Base-by-base conservation (phyloP, 2,797 vertebrate species). In the Coccyzus lansbergi region DNA sequence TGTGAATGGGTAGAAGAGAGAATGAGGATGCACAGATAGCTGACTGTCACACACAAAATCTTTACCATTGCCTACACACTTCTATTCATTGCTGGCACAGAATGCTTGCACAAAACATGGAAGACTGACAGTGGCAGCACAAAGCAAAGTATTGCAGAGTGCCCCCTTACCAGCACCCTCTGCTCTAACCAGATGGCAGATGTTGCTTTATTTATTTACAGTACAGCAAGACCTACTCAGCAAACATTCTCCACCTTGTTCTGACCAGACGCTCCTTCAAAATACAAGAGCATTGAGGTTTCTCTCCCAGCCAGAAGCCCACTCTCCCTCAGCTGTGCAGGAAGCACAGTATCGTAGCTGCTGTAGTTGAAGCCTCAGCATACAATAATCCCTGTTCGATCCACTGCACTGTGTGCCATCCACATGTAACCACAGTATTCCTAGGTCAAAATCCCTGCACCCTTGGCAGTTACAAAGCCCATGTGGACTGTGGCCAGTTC, bases 381-480 rank as follows among this genome's bases (percentile, higher is more conserved):
- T 3, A 20, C 29, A 38, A 48, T 0, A 0, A 4, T 33, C 56
- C 31, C 60, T 60, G n/a, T 7, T 56, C 81, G 34, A 38, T 12
- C 31, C 52, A 15, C 1, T 16, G 15, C 17, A n/a, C 65, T 20
- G 16, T 17, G 15, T 62, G 48, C 28, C 75, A 56, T 11, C 15
- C 19, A 15, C 4, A 22, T 7, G 53, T 15, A 63, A 63, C 13
- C 44, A n/a, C 26, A 60, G 24, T 38, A 74, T 34, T 8, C 40
- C 70, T 76, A 48, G 46, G 29, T 59, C 52, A 56, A 68, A 85
- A 60, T 29, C 28, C 26, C 33, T 22, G 5, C 2, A 17, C 10
- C n/a, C 15, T 1, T 0, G 44, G 16, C 5, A 7, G 28, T 33
- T 68, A 26, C 1, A 1, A 86, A 53, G 6, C 24, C 17, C 53